Conservation (phyloP, 2,113 vertebrate genomes). For the Siniperca knerii region DNA sequence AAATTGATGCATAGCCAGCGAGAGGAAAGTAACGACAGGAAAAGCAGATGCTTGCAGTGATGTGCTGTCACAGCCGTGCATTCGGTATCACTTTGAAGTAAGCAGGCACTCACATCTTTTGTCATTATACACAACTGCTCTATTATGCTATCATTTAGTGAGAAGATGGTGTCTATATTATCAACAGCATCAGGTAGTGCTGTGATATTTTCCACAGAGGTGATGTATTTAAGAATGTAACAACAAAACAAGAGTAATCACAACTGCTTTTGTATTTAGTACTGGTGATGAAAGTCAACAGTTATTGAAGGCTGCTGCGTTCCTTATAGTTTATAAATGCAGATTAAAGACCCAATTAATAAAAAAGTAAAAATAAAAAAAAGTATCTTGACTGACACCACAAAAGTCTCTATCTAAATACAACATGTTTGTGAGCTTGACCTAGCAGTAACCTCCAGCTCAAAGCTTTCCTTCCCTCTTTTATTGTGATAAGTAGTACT, state of each 20-base stretch:
- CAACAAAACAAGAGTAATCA: conserved; percentile 4
- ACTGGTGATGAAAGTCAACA: background rate
- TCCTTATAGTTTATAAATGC: background rate
- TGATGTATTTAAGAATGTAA: background rate
- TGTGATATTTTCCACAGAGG: conserved; percentile 14
- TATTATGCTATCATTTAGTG: conserved; percentile 50
- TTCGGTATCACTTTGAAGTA: conserved; percentile 57
- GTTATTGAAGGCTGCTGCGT: background rate
- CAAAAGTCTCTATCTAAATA: conserved; percentile 9
- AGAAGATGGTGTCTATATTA: conserved; percentile 24
- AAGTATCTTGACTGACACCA: conserved; percentile 3
- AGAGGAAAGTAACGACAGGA: conserved; percentile 13
- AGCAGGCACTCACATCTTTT: conserved; percentile 22
- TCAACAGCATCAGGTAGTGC: conserved; percentile 22
- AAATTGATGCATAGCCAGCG: conserved; percentile 14
- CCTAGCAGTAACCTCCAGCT: conserved; percentile 1
- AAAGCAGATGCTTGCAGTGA: conserved; percentile 40
- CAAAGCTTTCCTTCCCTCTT: conserved; percentile 1
- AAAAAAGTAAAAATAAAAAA: background rate
- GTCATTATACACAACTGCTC: conserved; percentile 37
- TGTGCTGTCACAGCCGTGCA: conserved; percentile 40
- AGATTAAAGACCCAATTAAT: conserved; percentile 22
- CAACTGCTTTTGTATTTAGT: background rate
- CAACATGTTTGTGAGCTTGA: background rate
- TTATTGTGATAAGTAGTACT: background rate